Evolutionary conservation across 2,797 vertebrate species (phyloP), one percentile per base, ranked within the genome.

Genomic region (Limosa lapponica): DNA sequence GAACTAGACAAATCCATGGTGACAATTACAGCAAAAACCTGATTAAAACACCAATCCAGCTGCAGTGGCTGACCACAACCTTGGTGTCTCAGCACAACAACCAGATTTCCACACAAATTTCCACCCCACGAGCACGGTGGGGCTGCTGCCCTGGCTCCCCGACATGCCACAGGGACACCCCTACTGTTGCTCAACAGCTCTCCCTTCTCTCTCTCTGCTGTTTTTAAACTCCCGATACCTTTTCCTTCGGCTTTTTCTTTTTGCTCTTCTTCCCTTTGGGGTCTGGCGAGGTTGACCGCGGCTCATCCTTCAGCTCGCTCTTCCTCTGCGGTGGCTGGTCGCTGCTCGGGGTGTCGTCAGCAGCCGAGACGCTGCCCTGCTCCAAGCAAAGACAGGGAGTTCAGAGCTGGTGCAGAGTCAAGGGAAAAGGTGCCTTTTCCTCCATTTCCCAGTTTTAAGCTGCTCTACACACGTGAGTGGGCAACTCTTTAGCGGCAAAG

Each of bases 341-440:
- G 0, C 99, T 99, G 98, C 99, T 99, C 28, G 98, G 99, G 6
- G 98, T 99, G 95, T 99, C 99, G 0, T 99, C 98, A 36, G 98
- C 99, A 70, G 98, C 98, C 7, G 99, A 99, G 24, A 97, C 96
- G 32, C 99, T 99, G 95, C 98, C 99, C 99, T 99, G 97, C 92
- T 96, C 64, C 57, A 72, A 57, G 72, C 85, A 91, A 79, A 97
- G 81, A 92, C 39, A 82, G 46, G 13, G 46, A 70, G 39, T 46
- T 89, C 62, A 82, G 74, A 87, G 85, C 32, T 43, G 27, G 32
- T 32, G 27, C 30, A 51, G 61, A 77, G 46, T 14, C 8, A 28
- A 28, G 25, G 32, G 16, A 36, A 74, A 84, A 75, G 36, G 39
- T 71, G 18, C 6, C 19, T 48, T 64, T 69, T 71, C 62, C 59